A percentile compares a stretch with the other conserved stretches of the same genome.
Evolutionary conservation across 2,888 invertebrate genomes (phyloP).

Genomic region (Philonicus albiceps): DNA sequence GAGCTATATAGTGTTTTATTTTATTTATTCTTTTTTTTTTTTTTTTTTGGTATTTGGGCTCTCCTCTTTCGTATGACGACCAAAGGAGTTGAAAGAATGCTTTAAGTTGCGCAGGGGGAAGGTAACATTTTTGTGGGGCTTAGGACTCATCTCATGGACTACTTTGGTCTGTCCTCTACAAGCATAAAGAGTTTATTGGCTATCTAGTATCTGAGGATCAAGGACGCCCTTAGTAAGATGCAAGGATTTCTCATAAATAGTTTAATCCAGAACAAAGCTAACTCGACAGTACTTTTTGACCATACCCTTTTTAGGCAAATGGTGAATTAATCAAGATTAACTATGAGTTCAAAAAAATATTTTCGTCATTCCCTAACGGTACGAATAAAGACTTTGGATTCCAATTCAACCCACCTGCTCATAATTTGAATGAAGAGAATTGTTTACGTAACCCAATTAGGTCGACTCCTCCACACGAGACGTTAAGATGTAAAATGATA

Average conservation of each 20-base stretch:
- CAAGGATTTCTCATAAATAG: not conserved
- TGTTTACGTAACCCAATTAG: not conserved
- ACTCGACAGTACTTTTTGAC: not conserved
- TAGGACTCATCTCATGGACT: not conserved
- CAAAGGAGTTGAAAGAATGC: not conserved
- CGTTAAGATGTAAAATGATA: not conserved
- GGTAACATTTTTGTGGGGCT: not conserved
- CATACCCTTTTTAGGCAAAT: not conserved
- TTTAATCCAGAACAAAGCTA: not conserved
- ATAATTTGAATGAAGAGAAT: not conserved
- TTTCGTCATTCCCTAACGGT: not conserved
- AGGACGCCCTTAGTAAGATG: not conserved
- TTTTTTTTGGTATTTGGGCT: not conserved
- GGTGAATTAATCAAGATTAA: not conserved
- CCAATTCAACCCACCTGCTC: not conserved
- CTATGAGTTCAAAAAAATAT: not conserved
- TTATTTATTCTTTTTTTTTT: not conserved
- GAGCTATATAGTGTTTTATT: not conserved
- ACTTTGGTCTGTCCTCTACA: not conserved
- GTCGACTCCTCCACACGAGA: not conserved
- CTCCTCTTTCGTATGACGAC: not conserved
- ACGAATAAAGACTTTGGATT: not conserved
- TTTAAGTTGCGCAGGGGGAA: not conserved
- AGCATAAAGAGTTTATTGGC: not conserved
- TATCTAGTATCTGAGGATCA: not conserved